Base-by-base conservation (phyloP, 2,888 invertebrate genomes). In the Octodonta nipae region DNA sequence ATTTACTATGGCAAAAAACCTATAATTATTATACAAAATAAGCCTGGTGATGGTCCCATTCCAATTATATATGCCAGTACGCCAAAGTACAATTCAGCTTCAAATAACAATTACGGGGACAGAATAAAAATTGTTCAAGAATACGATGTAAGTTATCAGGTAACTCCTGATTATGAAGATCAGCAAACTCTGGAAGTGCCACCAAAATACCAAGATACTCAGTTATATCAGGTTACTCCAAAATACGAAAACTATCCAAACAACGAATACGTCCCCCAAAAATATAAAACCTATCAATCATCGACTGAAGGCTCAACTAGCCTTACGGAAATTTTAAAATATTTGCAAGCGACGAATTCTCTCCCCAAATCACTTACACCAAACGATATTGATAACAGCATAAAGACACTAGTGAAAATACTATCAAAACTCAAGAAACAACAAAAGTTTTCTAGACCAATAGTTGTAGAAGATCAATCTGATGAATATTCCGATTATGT, bases 331-430 rank as follows among this genome's bases (percentile, higher is more conserved):
- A 70, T 85, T 39, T 52, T 82, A 22, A 77, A 77, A 51, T 77
- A 81, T 35, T 63, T 84, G 15, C 82, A 82, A 56, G 64, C 78
- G 3, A 47, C 76, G 45, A 81, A 83, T 58, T 75, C 78, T 26
- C 63, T 86, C 43, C 84, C 85, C 1, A 77, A 79, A 44, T 77
- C 74, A 5, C 66, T 85, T 14, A 83, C 79, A 3, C 71, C 75
- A 32, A 78, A 81, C 43, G 85, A 85, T 49, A 75, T 85, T 27
- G 80, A 82, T 45, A 74, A 78, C 38, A 84, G 83, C 28, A 79
- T 86, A 40, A 73, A 70, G 52, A 84, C 83, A 1, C 62, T 86
- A 35, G 69, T 84, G 8, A 78, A 76, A 53, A 82, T 84, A 36
- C 60, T 86, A 29, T 75, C 75, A 49, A 71, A 77, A 35, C 62